A percentile compares a stretch with the other conserved stretches of the same genome.
Evolutionary conservation across 2,113 vertebrate genomes (phyloP).

Genomic region (Coracopsis vasa): DNA sequence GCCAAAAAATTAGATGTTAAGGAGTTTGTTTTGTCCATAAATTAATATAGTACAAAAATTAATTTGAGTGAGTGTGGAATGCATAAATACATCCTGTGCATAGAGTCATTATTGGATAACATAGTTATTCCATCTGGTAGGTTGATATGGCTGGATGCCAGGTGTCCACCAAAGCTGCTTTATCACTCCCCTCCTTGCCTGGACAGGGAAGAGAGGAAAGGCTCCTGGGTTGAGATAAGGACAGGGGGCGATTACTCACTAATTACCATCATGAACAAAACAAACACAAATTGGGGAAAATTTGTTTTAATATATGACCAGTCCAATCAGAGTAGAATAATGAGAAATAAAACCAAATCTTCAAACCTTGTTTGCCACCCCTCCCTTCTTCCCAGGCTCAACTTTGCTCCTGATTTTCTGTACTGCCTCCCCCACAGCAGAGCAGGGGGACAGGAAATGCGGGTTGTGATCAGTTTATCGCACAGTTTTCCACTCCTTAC

Average conservation of each 20-base stretch:
- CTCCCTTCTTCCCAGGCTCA: accelerated
- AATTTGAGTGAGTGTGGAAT: background rate
- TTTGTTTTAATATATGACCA: background rate
- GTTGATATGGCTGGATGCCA: background rate
- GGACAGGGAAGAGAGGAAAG: background rate
- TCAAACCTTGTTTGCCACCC: background rate
- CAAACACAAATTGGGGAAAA: background rate
- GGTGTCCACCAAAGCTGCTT: background rate
- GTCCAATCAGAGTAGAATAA: background rate
- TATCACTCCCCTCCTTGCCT: background rate
- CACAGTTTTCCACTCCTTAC: background rate
- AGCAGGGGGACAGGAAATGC: background rate
- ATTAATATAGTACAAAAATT: background rate
- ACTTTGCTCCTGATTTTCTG: background rate
- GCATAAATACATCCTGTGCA: background rate
- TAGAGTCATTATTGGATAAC: background rate
- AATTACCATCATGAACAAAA: background rate
- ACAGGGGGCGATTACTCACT: background rate
- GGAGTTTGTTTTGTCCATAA: background rate
- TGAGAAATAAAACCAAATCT: background rate
- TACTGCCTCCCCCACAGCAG: background rate
- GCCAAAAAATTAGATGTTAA: background rate
- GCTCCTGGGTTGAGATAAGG: background rate
- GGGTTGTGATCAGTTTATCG: background rate
- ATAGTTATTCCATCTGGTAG: background rate